Conservation (phyloP, 37 sponge, comb jelly and placozoan species). For the Halichondria panicea region DNA sequence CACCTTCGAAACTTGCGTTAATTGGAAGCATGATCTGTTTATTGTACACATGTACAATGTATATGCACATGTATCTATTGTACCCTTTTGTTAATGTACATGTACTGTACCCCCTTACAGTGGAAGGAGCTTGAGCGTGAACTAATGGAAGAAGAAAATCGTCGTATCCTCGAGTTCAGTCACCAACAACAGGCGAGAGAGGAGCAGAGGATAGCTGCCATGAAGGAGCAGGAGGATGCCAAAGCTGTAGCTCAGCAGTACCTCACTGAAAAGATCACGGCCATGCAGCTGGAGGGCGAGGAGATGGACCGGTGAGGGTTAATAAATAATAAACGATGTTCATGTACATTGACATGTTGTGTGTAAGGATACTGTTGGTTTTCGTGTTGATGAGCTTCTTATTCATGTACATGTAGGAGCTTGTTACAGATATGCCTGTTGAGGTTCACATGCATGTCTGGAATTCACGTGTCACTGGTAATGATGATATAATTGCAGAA, state of each 20-base stretch:
- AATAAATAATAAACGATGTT: not conserved
- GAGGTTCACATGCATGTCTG: not conserved
- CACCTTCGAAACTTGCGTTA: no score
- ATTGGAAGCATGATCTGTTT: no score
- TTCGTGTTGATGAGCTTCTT: no score
- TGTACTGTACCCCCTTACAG: slow-evolving; percentile 16
- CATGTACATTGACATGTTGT: no score
- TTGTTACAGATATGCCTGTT: not conserved
- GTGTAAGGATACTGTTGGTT: no score
- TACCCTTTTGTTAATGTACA: no score
- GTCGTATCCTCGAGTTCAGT: slow-evolving; percentile 83
- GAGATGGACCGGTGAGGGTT: slow-evolving; percentile 85
- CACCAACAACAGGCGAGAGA: slow-evolving; percentile 87
- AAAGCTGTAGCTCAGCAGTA: slow-evolving; percentile 60
- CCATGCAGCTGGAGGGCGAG: slow-evolving; percentile 50
- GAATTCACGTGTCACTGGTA: no score
- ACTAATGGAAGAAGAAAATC: slow-evolving; percentile 96
- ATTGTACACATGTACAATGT: no score
- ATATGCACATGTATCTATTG: no score
- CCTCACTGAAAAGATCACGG: slow-evolving; percentile 55
- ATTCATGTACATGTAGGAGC: not conserved
- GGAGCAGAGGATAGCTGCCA: slow-evolving; percentile 61
- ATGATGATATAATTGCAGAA: slow-evolving; percentile 53
- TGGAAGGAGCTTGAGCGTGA: slow-evolving; percentile 87
- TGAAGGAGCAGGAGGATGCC: slow-evolving; percentile 77